Evolutionary conservation across 2,797 vertebrate genomes (phyloP).

Genomic region (Emydoidea blandingii): DNA sequence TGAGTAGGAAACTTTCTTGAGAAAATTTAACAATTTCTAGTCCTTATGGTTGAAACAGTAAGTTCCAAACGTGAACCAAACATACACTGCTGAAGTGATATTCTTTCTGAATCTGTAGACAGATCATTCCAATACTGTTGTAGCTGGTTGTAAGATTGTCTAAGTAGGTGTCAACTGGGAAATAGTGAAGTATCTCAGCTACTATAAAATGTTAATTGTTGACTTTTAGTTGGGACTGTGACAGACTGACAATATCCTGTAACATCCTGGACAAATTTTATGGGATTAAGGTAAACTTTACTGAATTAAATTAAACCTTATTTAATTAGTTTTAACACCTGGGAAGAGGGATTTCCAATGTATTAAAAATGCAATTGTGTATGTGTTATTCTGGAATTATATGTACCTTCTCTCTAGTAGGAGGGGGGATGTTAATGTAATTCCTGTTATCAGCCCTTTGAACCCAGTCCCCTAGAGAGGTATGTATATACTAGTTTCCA

Average conservation of each 20-base stretch:
- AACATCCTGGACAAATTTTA: too few relatives aligned
- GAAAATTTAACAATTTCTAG: not conserved
- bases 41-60: not conserved
- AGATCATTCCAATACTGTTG: not conserved
- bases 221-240: not conserved
- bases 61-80: not conserved
- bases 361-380: too few relatives aligned
- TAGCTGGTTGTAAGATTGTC: not conserved
- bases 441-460: not conserved
- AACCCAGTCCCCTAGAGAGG: not conserved
- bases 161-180: not conserved
- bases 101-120: not conserved
- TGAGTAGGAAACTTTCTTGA: not conserved
- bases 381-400: too few relatives aligned
- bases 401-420: not conserved
- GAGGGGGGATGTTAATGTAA: not conserved
- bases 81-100: fast-evolving
- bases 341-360: too few relatives aligned
- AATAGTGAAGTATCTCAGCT: fast-evolving
- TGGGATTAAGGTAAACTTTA: too few relatives aligned
- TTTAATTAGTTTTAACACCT: too few relatives aligned
- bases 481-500: too few relatives aligned
- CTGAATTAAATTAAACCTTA: too few relatives aligned
- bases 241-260: not conserved
- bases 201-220: not conserved